Base-by-base conservation (phyloP, 2,888 invertebrate species). In the Globia sparganii region DNA sequence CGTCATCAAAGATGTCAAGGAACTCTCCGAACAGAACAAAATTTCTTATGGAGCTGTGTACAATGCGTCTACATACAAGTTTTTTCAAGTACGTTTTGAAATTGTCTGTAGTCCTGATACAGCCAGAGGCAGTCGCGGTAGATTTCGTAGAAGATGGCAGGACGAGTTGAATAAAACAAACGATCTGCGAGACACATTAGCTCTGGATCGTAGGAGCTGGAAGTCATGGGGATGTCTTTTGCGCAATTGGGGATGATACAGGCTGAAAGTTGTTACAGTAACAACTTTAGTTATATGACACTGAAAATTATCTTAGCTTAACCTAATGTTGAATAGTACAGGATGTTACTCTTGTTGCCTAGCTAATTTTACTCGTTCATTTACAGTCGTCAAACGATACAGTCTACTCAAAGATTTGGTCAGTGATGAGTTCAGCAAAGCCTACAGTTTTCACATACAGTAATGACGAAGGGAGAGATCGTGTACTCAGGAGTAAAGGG, bases 381-480 rank as follows among this genome's bases (percentile, higher is more conserved):
- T 75, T 58, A 31, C 91, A 98, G 97, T 97, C 97, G 78, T 98
- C 99, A 0, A 98, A 98, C 92, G 98, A 99, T 86, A 97, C 98
- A 0, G 97, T 98, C 5, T 99, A 99, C 94, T 97, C 98, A 91
- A 97, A 98, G 89, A 98, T 99, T 97, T 99, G 99, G 98, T 97
- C 98, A 62, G 98, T 98, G 86, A 99, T 99, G 99, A 97, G 97
- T 86, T 97, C 98, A 25, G 97, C 98, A 0, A 97, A 97, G 74
- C 99, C 99, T 0, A 97, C 97, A 0, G 98, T 99, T 1, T 99
- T 99, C 91, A 98, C 98, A 5, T 96, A 95, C 58, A 97, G 96
- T 89, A 99, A 99, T 91, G 97, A 97, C 1, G 99, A 99, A 90
- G 99, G 99, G 0, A 98, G 98, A 2, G 98, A 98, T 37, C 97